Evolutionary conservation across 2,113 vertebrate genomes (phyloP), one percentile per base, ranked within the genome.

Genomic region (Mesocricetus auratus): DNA sequence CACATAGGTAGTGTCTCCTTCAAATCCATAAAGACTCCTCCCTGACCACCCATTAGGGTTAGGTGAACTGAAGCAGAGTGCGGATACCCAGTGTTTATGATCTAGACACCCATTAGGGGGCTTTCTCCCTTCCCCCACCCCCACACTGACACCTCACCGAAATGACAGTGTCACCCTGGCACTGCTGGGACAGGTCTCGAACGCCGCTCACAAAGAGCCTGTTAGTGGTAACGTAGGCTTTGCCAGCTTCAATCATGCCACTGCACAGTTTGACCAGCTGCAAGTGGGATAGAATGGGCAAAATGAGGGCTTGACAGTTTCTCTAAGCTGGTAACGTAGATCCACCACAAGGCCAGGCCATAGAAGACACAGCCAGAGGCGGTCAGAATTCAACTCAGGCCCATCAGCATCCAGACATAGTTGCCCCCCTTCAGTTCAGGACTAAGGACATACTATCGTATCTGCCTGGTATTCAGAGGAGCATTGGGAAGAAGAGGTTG

Each of bases 231-330:
- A 99, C 98, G 10, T 99, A 99, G 31, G 98, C 99, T 98, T 99
- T 99, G 86, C 99, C 99, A 0, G 99, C 99, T 95, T 99, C 99
- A 0, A 99, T 99, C 99, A 99, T 99, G 39, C 99, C 99, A 0
- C 99, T 99, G 98, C 99, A 99, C 93, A 99, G 98, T 98, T 99
- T 99, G 96, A 99, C 99, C 98, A 99, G 98, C 99, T 99, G 96
- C 50, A 13, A 86, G 50, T 2, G 36, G 36, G 47, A 94, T 0
- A 33, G 21, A 15, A n/a, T 0, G 1, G n/a, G 19, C 5, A n/a
- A 3, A 4, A 19, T 12, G 31, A 83, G 79, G 36, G 24, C 17
- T 33, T 4, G 0, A 16, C 1, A 29, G 39, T 26, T 75, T 75
- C 69, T 60, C 60, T 13, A 58, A 64, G 73, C 13, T 36, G 0